Conservation (phyloP, 2,113 vertebrate species). For the Sander lucioperca region DNA sequence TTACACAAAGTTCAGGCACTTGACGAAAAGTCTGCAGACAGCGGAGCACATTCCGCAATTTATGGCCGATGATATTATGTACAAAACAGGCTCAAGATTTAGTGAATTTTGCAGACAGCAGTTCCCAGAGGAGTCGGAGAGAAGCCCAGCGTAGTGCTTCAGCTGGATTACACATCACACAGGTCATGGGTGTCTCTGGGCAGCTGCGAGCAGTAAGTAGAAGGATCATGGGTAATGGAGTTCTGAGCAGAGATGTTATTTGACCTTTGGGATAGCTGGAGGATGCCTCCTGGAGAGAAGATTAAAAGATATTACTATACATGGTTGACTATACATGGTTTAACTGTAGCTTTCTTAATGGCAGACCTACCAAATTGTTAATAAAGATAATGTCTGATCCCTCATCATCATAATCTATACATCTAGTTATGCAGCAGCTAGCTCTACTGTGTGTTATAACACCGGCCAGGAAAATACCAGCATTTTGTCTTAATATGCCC, state of each 20-base stretch:
- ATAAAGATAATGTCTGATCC: background rate
- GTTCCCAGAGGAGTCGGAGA: conserved; percentile 47
- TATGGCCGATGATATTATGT: conserved; percentile 59
- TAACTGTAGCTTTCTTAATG: conserved; percentile 3
- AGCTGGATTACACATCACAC: conserved; percentile 69
- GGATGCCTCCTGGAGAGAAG: conserved; percentile 79
- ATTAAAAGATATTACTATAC: conserved; percentile 20
- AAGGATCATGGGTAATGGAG: conserved; percentile 55
- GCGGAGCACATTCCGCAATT: conserved; percentile 60
- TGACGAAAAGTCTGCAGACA: conserved; percentile 42
- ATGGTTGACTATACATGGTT: background rate
- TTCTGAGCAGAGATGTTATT: conserved; percentile 43
- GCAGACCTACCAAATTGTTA: background rate
- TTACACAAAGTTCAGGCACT: conserved; percentile 59
- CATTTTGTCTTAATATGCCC: background rate
- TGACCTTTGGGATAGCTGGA: conserved; percentile 74
- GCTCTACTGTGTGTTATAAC: background rate
- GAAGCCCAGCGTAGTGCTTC: conserved; percentile 46
- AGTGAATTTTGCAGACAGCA: conserved; percentile 64
- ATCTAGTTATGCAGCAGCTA: background rate
- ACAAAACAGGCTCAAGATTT: conserved; percentile 64
- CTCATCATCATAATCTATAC: background rate
- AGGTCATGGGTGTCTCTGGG: conserved; percentile 41
- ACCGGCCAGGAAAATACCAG: background rate
- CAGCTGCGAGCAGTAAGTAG: conserved; percentile 49